Evolutionary conservation across 2,888 invertebrate genomes (phyloP).

Genomic region (Melinopterus prodromus): DNA sequence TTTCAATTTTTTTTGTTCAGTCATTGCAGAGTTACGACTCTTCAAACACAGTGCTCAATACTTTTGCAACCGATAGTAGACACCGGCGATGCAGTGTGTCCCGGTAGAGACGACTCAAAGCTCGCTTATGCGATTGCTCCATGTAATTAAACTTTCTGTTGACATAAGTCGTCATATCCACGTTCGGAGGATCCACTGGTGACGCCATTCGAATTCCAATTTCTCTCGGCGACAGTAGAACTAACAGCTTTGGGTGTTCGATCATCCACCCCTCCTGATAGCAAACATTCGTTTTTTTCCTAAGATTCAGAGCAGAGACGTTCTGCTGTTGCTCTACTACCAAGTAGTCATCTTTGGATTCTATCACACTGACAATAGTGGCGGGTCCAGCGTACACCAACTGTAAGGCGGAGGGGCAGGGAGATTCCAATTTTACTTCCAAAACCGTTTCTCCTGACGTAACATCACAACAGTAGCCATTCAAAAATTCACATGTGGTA

Average conservation of each 20-base stretch:
- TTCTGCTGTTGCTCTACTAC: not conserved
- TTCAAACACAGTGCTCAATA: no score
- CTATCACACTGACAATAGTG: not conserved
- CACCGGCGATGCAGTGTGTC: not conserved
- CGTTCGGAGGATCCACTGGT: no score
- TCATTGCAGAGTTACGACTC: no score
- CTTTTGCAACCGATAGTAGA: no score
- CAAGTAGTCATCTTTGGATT: not conserved
- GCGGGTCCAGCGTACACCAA: not conserved
- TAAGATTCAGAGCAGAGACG: not conserved
- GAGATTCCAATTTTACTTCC: not conserved
- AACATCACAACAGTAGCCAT: conserved; percentile 13
- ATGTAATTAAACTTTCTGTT: no score
- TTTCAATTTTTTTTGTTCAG: no score
- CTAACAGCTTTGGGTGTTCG: not conserved
- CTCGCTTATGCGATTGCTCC: not conserved
- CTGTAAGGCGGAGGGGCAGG: not conserved
- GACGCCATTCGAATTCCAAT: no score
- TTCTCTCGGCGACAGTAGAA: no score
- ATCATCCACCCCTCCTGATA: not conserved
- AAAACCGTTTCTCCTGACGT: not conserved
- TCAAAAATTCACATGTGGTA: not conserved
- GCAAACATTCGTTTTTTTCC: not conserved
- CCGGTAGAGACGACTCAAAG: not conserved
- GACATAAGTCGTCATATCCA: no score